These are phyloP conservation scores for Drosophila ironensis DNA, from an alignment of 1,140 invertebrate genomes.

Conservation along the genomic window DNA sequence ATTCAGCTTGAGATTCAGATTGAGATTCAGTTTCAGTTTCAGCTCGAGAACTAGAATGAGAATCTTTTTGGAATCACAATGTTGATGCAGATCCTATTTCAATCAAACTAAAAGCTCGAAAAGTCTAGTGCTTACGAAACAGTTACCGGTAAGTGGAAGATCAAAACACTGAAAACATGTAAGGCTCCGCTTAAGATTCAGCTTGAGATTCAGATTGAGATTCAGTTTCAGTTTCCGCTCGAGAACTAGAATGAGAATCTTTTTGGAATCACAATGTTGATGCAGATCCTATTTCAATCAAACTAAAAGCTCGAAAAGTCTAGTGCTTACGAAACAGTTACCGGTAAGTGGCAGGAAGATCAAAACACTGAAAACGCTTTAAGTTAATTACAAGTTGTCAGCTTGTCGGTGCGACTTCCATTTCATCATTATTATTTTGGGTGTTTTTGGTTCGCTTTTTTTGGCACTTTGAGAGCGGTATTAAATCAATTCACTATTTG, in stretches of 20 bases:
- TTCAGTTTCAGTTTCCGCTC: slow-evolving; percentile 4
- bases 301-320: slow-evolving; percentile 4
- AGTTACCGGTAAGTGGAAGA: not conserved
- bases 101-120: slow-evolving; percentile 25
- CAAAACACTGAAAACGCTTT: slow-evolving; percentile 49
- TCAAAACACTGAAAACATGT: too few species aligned
- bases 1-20: slow-evolving; percentile 22
- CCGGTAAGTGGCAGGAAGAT: slow-evolving; percentile 7
- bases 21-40: slow-evolving; percentile 7
- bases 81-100: not conserved
- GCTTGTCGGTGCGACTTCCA: slow-evolving; percentile 30
- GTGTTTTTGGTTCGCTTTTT: too few species aligned
- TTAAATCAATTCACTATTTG: slow-evolving; percentile 71
- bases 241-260: not conserved
- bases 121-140: not conserved
- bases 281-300: slow-evolving; percentile 20
- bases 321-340: not conserved
- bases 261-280: not conserved
- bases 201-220: slow-evolving; percentile 16
- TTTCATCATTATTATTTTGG: slow-evolving; percentile 42
- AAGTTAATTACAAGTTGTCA: slow-evolving; percentile 76
- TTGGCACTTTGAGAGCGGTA: slow-evolving; percentile 46
- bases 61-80: not conserved
- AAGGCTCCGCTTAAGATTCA: slow-evolving; percentile 9
- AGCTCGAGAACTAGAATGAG: not conserved